Evolutionary conservation across 2,113 vertebrate species (phyloP).

Genomic region (Ciconia boyciana): DNA sequence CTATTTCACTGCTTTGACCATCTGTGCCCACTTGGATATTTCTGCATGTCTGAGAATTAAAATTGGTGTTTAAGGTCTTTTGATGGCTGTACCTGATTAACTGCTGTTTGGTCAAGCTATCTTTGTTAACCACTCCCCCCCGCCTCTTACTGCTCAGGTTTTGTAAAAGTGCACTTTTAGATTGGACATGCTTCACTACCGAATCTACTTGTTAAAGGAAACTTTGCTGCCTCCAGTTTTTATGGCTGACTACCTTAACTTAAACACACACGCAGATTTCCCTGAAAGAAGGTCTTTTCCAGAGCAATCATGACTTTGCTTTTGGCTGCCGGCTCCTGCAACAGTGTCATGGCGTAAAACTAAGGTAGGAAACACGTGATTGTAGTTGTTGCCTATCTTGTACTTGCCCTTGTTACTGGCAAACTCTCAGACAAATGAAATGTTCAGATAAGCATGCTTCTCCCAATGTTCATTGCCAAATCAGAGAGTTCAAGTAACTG

Average conservation of each 20-base stretch:
- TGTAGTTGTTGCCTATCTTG: neutral
- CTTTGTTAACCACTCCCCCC: neutral
- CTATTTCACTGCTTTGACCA: neutral
- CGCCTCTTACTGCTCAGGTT: neutral
- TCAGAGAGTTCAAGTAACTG: neutral
- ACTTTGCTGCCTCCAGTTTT: neutral
- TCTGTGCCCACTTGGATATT: neutral
- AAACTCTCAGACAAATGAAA: neutral
- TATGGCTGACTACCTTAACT: neutral
- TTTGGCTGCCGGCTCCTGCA: neutral
- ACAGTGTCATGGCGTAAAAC: neutral
- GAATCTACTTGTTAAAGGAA: neutral
- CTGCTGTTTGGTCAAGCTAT: neutral
- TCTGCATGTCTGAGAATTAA: neutral
- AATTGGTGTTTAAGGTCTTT: neutral
- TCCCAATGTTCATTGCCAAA: neutral
- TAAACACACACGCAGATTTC: neutral
- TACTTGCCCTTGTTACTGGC: neutral
- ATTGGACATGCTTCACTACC: neutral
- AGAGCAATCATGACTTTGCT: neutral
- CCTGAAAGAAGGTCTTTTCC: neutral
- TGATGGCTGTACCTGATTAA: neutral
- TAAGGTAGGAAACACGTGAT: neutral
- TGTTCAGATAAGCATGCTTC: neutral
- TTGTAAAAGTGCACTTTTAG: neutral